Base-by-base conservation (phyloP, 1,140 invertebrate genomes). In the Antheraea pernyi region DNA sequence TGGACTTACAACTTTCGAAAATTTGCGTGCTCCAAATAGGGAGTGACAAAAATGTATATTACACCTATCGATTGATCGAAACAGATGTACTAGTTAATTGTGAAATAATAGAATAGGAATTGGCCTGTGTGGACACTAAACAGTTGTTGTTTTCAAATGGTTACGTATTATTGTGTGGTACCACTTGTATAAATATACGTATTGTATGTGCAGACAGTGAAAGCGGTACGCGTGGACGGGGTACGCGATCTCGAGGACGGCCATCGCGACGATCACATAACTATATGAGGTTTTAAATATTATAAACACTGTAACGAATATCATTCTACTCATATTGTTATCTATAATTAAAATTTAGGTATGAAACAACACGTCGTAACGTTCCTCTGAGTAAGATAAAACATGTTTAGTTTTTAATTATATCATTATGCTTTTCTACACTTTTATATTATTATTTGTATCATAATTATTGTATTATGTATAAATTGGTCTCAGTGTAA, bases 211-310 rank as follows among this genome's bases (percentile, higher is more conserved):
- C 84, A 91, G 89, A 91, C 65, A 91, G 89, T 65, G 89, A 89
- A 69, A 91, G 89, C 71, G 85, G 85, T 6, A 19, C 78, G 30
- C 85, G 89, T 36, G 89, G 88, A 0, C 85, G 89, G 19, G 86
- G 88, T 37, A 82, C 86, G 81, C 74, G 88, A 19, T 72, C 80
- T 0, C 78, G 89, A 36, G 88, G 88, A 0, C 78, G 88, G 5
- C 85, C 88, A 0, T 70, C 82, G 9, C 76, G 89, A 37, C 79
- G 89, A 48, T 81, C 84, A 9, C 86, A 89, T 62, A 77, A 79
- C 67, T 89, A 87, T 72, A 79, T 63, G 61, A 63, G 61, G 61
- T 67, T 67, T 67, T 65, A 11, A 66, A 30, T 30, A 30, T 16
- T 9, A 48, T 48, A 48, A 48, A 3, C 46, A 48, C 11, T 48